Evolutionary conservation across 2,888 invertebrate species (phyloP).

Genomic region (Philonicus albiceps): DNA sequence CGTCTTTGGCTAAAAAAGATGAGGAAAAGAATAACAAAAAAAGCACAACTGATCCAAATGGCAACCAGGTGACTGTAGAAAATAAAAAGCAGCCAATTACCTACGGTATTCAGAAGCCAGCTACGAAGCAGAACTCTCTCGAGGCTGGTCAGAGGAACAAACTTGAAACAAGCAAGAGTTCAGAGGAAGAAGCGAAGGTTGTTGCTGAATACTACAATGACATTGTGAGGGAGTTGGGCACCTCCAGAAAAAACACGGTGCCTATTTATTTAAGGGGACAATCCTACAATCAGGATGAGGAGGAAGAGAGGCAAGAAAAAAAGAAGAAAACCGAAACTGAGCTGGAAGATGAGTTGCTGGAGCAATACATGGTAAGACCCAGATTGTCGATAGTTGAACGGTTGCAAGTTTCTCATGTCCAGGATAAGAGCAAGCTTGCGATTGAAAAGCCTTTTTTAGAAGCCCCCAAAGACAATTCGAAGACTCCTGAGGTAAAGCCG

Average conservation of each 20-base stretch:
- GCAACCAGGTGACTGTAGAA: conserved; percentile 50
- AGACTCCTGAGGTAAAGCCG: neutral
- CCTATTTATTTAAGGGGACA: conserved; percentile 71
- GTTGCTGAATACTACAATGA: conserved; percentile 83
- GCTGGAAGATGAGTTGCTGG: neutral
- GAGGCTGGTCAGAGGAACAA: conserved; percentile 51
- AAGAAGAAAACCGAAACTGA: conserved; percentile 29
- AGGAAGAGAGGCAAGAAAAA: conserved; percentile 53
- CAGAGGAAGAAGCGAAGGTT: conserved; percentile 72
- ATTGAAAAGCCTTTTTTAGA: conserved; percentile 46
- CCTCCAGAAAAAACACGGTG: conserved; percentile 62
- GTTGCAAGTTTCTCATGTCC: conserved; percentile 57
- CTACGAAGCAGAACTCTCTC: conserved; percentile 21
- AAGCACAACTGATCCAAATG: conserved; percentile 54
- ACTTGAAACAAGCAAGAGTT: conserved; percentile 50
- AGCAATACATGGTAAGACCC: conserved; percentile 52
- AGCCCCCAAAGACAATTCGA: conserved; percentile 47
- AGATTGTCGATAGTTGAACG: conserved; percentile 60
- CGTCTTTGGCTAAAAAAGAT: neutral
- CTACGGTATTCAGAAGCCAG: conserved; percentile 48
- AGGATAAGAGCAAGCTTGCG: conserved; percentile 45
- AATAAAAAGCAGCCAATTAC: conserved; percentile 54
- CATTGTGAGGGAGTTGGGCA: conserved; percentile 76
- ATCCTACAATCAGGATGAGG: conserved; percentile 69
- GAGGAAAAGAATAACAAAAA: neutral